Base-by-base conservation (phyloP, 2,888 invertebrate species). In the Sinodicranocentrus sp. region DNA sequence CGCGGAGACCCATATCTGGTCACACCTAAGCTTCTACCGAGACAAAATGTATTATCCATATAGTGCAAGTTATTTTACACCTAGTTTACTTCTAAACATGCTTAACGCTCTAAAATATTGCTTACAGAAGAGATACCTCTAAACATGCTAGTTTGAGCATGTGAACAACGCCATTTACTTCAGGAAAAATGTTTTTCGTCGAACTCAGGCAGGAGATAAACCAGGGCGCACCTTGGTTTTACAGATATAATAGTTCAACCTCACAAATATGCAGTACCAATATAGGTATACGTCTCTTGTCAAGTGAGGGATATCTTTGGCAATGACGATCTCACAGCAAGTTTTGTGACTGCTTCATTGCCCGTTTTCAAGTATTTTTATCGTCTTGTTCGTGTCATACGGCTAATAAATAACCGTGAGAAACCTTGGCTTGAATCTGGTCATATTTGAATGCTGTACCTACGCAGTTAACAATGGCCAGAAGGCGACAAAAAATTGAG, bases 341-440 rank as follows among this genome's bases (percentile, higher is more conserved):
- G 33, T 6, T 33, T 10, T 33, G 5, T n/a, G n/a, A n/a, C 33
- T 33, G 5, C 5, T 10, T 33, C 33, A 10, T 10, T 25, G 1
- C 1, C n/a, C n/a, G 23, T 23, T 59, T 59, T 25, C 23, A 59
- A 23, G 25, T 25, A 59, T 26, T 63, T 63, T 63, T 63, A 63
- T 63, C 28, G n/a, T 23, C 33, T 28, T 13, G 63, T 15, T 33
- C 63, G 63, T 63, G 63, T 63, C 63, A 63, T 17, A 63, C 19
- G 63, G 63, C 39, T 33, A 63, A 63, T 63, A 63, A 63, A 63
- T 63, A 33, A 63, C 33, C 63, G 63, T 63, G 63, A 63, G 63
- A 63, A 63, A 33, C 33, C 33, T 63, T 28, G 19, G 10, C 63
- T 33, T 6, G 25, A 26, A 13, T 25, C 26, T 1, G 8, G 19